Conservation (phyloP, 2,113 vertebrate species). For the Ploceus nigricollis region DNA sequence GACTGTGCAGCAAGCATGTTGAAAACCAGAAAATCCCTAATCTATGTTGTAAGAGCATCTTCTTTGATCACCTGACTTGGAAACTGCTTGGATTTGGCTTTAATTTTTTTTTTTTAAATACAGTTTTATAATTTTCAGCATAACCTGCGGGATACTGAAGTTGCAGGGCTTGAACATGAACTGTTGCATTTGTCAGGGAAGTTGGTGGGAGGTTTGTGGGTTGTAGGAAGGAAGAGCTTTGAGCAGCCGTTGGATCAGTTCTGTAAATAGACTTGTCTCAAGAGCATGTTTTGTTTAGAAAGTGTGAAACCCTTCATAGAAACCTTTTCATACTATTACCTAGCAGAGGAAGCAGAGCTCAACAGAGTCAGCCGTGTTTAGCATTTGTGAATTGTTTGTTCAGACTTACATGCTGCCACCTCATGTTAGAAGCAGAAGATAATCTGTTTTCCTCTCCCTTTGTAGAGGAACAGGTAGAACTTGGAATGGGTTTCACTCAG, state of each 20-base stretch:
- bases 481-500: not conserved
- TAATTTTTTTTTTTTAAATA: not conserved
- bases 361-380: rapidly evolving
- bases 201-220: not conserved
- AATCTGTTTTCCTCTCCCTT: not conserved
- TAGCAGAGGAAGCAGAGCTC: not conserved
- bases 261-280: not conserved
- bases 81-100: not conserved
- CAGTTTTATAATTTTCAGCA: not conserved
- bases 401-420: not conserved
- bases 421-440: not conserved
- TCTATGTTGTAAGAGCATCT: not conserved
- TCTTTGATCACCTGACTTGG: not conserved
- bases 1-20: not conserved
- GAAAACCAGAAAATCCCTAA: not conserved
- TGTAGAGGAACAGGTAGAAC: not conserved
- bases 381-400: not conserved
- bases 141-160: not conserved
- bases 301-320: not conserved
- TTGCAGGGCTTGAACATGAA: not conserved
- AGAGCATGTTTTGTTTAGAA: not conserved
- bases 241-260: conserved; percentile 33
- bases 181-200: not conserved
- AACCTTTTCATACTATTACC: not conserved
- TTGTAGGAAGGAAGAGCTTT: conserved; percentile 26